Base-by-base conservation (phyloP, 1,140 invertebrate genomes). In the Lethocerus indicus region DNA sequence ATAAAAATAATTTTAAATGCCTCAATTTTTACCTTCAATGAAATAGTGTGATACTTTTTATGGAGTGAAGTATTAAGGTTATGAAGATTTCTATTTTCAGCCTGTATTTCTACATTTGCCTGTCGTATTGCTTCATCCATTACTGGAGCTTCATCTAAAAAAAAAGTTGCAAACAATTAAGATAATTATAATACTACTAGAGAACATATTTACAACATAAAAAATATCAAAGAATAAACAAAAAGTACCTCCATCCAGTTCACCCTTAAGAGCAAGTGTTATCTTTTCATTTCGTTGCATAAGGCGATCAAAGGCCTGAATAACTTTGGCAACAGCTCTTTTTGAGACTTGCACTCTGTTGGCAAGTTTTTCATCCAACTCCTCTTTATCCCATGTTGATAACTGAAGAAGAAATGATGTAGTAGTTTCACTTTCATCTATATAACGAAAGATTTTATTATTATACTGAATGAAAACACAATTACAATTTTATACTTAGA, bases 351-450 rank as follows among this genome's bases (percentile, higher is more conserved):
- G 83, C 51, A 96, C 91, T 49, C 91, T 69, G 67, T 95, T 92
- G 2, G 89, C 87, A 20, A 96, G 72, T 64, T 94, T 92, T 56
- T 94, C 90, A 65, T 97, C 91, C 47, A 96, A 67, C 63, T 98
- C 93, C 61, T 94, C 87, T 61, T 93, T 93, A 64, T 98, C 92
- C 92, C 92, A 96, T 12, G 91, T 94, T 21, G 92, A 94, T n/a
- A 98, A 65, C 60, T 94, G 85, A 65, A 91, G 86, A 16, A 97
- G 72, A 64, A 97, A 97, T 27, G 91, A 94, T 32, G 89, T 96
- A 7, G 91, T 94, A 1, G 90, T 90, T 69, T 93, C 89, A 70
- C 87, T 91, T 66, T 96, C 91, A 77, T 95, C 87, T 90, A 59
- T 40, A 76, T 62, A 42, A 37, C 9, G n/a, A n/a, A n/a, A n/a